Base-by-base conservation (phyloP, 64 coral and sea anemone genomes). In the Acropora tenuis region DNA sequence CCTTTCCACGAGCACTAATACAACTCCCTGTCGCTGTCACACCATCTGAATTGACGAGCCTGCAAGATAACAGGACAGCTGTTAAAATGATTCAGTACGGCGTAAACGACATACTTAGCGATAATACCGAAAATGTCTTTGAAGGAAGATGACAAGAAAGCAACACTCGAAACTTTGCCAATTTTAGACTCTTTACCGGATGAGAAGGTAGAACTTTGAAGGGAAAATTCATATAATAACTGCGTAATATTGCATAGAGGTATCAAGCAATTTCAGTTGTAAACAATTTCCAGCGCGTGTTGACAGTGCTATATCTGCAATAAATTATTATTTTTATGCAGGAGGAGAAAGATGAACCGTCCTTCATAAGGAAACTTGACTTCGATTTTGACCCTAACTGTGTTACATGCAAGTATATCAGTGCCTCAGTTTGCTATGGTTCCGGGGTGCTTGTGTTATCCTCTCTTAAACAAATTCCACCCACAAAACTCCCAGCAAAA, bases 341-440 rank as follows among this genome's bases (percentile, higher is more conserved):
- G 83, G 47, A 90, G 46, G 88, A 88, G 89, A 92, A 77, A 41
- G 81, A 71, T n/a, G 74, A 76, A 46, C 66, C 82, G 10, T 69
- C 63, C 6, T 71, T 85, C 10, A 49, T 85, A 19, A 72, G 82
- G 12, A 96, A 90, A 69, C 63, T 96, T 65, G 90, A 96, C 30
- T 87, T 96, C 9, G 69, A 73, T 45, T 96, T 90, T 77, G 80
- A 93, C 5, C 88, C 92, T 8, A 82, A 96, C 63, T 96, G 95
- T 94, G 68, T 90, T 41, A 91, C 88, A 8, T 96, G 95, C 73
- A 96, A 81, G 19, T 13, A 88, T 55, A 85, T 96, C 66, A 89
- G 95, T 81, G 90, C 86, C 42, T 78, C 87, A 20, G 93, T 92
- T 41, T 50, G 93, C n/a, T 96, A 94, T 88, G 95, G 88, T 43